Conservation (phyloP, 2,797 vertebrate species). For the Linurgus olivaceus region DNA sequence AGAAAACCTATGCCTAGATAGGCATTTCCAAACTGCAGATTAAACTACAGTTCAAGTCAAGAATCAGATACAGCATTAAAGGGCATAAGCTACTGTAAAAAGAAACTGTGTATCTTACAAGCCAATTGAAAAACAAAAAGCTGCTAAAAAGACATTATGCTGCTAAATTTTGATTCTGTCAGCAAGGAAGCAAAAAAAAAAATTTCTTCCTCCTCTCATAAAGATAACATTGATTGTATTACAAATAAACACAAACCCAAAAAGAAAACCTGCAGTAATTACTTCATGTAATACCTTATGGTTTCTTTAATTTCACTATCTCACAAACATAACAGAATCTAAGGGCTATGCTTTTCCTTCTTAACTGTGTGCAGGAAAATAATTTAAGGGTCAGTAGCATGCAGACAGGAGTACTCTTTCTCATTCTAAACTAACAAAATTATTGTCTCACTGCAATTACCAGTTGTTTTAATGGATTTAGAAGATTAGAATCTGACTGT, state of each 20-base stretch:
- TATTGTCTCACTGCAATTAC: not conserved
- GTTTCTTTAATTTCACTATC: not conserved
- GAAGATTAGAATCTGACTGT: not conserved
- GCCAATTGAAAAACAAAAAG: not conserved
- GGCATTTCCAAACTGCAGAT: not conserved
- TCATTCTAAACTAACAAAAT: not conserved
- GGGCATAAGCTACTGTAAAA: not conserved
- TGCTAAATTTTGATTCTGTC: not conserved
- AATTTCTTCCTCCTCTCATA: not conserved
- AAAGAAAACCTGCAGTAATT: not conserved
- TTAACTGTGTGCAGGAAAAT: not conserved
- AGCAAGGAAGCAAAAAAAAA: not conserved
- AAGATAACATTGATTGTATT: not conserved
- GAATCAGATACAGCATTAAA: not conserved
- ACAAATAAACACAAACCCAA: not conserved
- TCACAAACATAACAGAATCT: not conserved
- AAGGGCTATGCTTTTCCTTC: not conserved
- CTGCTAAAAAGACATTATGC: accelerated
- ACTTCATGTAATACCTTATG: not conserved
- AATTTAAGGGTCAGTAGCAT: not conserved
- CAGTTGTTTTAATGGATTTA: not conserved
- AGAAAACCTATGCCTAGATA: not conserved
- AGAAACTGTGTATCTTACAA: not conserved
- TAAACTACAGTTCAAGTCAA: not conserved
- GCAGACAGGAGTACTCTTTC: not conserved